Percentiles rank a stretch among this genome's conserved stretches.
Evolutionary conservation across 2,888 invertebrate species (phyloP).

Genomic region (Rhagonycha fulva): DNA sequence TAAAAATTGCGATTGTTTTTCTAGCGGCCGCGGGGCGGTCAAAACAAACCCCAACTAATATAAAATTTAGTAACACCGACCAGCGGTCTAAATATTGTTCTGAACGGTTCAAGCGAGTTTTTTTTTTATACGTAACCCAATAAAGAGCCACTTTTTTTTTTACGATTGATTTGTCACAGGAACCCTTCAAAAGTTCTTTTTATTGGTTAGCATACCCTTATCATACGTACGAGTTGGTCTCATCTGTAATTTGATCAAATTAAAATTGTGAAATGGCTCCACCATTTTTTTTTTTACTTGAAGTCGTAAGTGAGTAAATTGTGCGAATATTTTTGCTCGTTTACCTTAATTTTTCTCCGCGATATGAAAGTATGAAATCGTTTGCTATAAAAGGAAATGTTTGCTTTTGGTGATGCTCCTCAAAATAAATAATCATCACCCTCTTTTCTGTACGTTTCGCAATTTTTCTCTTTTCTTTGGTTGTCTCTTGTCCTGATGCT

Average conservation of each 20-base stretch:
- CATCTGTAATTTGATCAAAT: no score
- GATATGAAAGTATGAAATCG: neutral
- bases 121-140: neutral
- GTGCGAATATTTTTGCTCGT: neutral
- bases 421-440: no score
- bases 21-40: no score
- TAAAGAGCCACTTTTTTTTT: neutral
- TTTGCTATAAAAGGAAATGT: neutral
- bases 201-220: neutral
- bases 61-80: neutral
- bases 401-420: neutral
- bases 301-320: no score
- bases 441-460: neutral
- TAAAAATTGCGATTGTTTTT: neutral
- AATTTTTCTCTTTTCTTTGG: neutral
- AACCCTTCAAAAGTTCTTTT: neutral
- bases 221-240: neutral
- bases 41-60: no score
- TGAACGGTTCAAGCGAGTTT: neutral
- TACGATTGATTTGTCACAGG: neutral
- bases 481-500: neutral
- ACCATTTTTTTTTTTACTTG: no score
- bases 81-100: neutral
- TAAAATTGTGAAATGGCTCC: no score
- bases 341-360: neutral